A percentile compares a stretch with the other conserved stretches of the same genome.
Conservation (phyloP, 2,797 vertebrate species). For the Ammospiza maritima region DNA sequence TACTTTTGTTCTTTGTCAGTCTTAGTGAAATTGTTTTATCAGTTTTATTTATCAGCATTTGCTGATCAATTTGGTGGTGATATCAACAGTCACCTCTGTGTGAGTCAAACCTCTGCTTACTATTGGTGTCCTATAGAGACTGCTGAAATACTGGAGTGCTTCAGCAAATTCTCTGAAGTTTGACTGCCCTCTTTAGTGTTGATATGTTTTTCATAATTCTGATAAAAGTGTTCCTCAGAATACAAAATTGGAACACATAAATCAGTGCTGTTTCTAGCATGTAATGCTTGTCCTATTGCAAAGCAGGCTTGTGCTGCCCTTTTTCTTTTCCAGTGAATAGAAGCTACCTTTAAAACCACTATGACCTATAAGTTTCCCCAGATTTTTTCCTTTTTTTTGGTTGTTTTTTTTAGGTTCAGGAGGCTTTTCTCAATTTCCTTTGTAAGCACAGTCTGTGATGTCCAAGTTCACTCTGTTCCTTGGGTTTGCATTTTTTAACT, state of each 20-base stretch:
- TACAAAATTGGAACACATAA: not conserved
- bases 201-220: not conserved
- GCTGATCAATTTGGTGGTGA: constrained; percentile 51
- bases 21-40: constrained; percentile 27
- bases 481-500: constrained; percentile 32
- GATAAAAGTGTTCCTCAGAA: not conserved
- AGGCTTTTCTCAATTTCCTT: not conserved
- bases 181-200: not conserved
- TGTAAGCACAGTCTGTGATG: not conserved
- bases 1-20: constrained; percentile 40
- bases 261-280: not conserved
- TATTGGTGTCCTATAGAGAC: constrained; percentile 10
- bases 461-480: not conserved
- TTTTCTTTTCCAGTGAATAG: not conserved
- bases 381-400: not conserved
- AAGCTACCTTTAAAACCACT: not conserved
- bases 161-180: not conserved
- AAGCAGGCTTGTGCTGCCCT: not conserved
- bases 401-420: not conserved
- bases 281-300: not conserved
- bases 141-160: constrained; percentile 43
- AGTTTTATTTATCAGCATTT: constrained; percentile 60
- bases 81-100: constrained; percentile 18
- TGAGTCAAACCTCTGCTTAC: constrained; percentile 54
- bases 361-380: not conserved